Percentiles rank a stretch among this genome's conserved stretches.
These are phyloP conservation scores for Ctenicera cuprea DNA, from an alignment of 2,888 invertebrate species.

Conservation along the genomic window DNA sequence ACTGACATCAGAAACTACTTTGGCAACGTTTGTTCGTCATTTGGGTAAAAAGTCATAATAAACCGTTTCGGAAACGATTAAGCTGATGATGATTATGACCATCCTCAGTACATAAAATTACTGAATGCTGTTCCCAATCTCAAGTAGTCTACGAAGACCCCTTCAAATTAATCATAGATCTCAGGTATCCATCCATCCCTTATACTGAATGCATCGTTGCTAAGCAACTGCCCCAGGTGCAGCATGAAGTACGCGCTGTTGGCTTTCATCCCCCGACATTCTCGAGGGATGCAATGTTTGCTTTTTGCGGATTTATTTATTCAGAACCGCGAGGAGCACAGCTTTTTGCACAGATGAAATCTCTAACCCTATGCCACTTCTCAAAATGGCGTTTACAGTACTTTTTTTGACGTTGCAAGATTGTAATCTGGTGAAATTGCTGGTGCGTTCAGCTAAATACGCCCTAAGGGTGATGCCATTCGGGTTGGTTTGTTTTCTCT, in stretches of 20 bases:
- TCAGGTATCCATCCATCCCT: conserved; percentile 16
- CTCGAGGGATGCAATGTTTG: conserved; percentile 39
- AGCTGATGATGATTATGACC: no score
- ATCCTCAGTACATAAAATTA: no score
- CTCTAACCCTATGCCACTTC: not conserved
- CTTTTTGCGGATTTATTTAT: conserved; percentile 39
- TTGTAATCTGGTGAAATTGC: conserved; percentile 19
- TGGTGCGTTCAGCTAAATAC: conserved; percentile 21
- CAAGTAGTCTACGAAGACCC: no score
- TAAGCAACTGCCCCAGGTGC: conserved; percentile 49
- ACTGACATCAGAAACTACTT: not conserved
- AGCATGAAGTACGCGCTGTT: conserved; percentile 39
- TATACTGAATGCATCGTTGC: conserved; percentile 45
- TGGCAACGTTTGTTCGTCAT: no score
- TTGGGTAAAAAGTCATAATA: no score
- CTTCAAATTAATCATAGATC: not conserved
- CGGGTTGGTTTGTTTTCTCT: not conserved
- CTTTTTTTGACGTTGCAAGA: conserved; percentile 2
- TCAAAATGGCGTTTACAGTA: not conserved
- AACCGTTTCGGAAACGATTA: no score
- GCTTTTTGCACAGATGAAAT: conserved; percentile 7
- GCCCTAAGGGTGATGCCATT: not conserved
- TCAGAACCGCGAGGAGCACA: conserved; percentile 11
- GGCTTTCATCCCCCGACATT: conserved; percentile 36
- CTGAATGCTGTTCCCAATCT: no score